Evolutionary conservation across 2,888 invertebrate genomes (phyloP).

Genomic region (Dioctria rufipes): DNA sequence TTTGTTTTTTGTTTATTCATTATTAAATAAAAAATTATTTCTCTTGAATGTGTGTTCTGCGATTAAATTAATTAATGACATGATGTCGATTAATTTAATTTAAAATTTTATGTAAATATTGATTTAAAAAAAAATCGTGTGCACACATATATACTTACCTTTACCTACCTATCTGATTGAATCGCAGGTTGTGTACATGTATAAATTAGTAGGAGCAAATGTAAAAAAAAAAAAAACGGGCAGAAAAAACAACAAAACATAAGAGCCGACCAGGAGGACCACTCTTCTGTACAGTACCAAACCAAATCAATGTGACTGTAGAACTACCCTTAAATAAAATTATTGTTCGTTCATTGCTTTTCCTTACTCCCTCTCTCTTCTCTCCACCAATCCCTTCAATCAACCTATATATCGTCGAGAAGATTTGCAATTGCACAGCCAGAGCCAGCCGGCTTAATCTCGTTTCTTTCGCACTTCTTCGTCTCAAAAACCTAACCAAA

Average conservation of each 20-base stretch:
- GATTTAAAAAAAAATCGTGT: background rate
- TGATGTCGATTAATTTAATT: conserved; percentile 45
- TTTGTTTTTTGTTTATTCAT: conserved; percentile 18
- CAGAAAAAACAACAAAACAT: background rate
- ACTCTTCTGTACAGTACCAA: background rate
- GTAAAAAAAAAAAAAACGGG: background rate
- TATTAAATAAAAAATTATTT: conserved; percentile 17
- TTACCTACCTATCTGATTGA: background rate
- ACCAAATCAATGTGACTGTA: background rate
- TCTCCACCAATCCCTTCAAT: background rate
- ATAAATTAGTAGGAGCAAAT: background rate
- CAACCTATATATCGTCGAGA: background rate
- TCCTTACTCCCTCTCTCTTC: background rate
- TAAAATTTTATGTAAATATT: conserved; percentile 24
- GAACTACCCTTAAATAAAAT: background rate
- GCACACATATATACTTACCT: background rate
- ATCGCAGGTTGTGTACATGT: background rate
- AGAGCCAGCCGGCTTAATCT: conserved; percentile 6
- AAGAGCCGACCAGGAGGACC: background rate
- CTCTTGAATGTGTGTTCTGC: conserved; percentile 38
- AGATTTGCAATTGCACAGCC: conserved; percentile 24
- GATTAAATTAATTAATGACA: conserved; percentile 22
- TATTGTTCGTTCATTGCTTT: background rate
- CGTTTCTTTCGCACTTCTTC: conserved; percentile 17
- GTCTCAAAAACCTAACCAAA: background rate